Percentiles rank a stretch among this genome's conserved stretches.
These are phyloP conservation scores for Seriola rivoliana DNA, from an alignment of 2,113 vertebrate genomes.

Conservation along the genomic window DNA sequence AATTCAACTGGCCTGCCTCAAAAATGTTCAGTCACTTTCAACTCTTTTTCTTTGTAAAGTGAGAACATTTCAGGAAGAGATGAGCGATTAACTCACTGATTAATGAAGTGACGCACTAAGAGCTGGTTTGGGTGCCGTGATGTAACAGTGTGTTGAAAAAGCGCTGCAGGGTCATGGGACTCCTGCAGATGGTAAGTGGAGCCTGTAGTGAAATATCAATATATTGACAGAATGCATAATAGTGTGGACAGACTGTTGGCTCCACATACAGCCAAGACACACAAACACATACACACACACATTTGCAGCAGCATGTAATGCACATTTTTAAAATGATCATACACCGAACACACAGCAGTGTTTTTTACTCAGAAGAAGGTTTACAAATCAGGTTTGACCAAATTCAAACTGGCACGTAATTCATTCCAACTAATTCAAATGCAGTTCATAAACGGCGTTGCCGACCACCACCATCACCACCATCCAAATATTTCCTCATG, in stretches of 20 bases:
- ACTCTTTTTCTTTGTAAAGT: not conserved
- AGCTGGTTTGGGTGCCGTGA: not conserved
- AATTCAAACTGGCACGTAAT: no score
- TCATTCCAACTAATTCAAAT: no score
- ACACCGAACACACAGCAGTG: no score
- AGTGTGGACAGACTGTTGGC: slow-evolving; percentile 1
- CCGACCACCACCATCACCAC: no score
- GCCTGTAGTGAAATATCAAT: slow-evolving; percentile 57
- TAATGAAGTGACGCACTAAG: accelerated
- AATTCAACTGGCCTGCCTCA: no score
- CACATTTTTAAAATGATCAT: no score
- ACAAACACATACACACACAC: not conserved
- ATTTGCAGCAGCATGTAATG: not conserved
- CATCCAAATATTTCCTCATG: no score
- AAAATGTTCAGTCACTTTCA: no score
- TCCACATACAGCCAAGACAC: not conserved
- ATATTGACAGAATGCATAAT: slow-evolving; percentile 26
- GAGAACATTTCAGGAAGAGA: not conserved
- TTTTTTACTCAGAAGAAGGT: no score
- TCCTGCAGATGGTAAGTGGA: slow-evolving; percentile 36
- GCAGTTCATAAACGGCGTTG: no score
- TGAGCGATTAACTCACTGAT: no score
- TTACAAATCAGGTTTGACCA: no score
- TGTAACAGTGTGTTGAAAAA: not conserved
- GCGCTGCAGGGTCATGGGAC: slow-evolving; percentile 4